Percentiles rank a stretch among this genome's conserved stretches.
Conservation (phyloP, 2,888 invertebrate genomes). For the Ormyrus labotus region DNA sequence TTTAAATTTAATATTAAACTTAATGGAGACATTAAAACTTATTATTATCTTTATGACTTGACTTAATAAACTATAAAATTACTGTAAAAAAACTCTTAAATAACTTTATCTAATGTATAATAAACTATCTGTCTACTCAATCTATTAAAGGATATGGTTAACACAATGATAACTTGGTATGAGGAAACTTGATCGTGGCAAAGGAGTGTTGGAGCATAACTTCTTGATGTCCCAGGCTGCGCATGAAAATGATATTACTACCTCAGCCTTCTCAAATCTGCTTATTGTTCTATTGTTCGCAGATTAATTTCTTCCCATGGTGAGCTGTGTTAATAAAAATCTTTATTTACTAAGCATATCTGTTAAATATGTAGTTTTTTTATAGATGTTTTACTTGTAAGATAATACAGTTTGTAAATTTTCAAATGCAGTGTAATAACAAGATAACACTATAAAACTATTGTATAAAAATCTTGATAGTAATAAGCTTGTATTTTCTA, state of each 20-base stretch:
- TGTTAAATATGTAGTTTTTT: conserved; percentile 1
- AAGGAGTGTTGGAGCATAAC: conserved; percentile 47
- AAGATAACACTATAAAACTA: background rate
- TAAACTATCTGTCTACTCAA: conserved; percentile 40
- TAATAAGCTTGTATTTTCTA: conserved; percentile 54
- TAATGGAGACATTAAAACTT: conserved; percentile 1
- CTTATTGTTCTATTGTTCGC: conserved; percentile 48
- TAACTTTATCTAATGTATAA: conserved; percentile 25
- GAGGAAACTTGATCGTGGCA: conserved; percentile 45
- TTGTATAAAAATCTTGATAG: too few relatives aligned
- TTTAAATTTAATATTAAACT: background rate
- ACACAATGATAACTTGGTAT: conserved; percentile 49
- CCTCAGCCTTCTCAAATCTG: conserved; percentile 44
- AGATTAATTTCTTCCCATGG: conserved; percentile 50
- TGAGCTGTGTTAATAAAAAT: conserved; percentile 49
- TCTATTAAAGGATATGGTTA: conserved; percentile 56
- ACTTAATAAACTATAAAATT: conserved; percentile 1
- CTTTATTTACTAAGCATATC: conserved; percentile 21
- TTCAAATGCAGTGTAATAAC: background rate
- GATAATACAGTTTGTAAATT: conserved; percentile 2
- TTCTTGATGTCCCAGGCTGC: conserved; percentile 36
- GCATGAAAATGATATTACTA: conserved; percentile 47
- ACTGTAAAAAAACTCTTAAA: conserved; percentile 15
- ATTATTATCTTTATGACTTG: background rate
- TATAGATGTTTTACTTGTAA: too few relatives aligned